Evolutionary conservation across 2,797 vertebrate species (phyloP).

Genomic region (Rousettus madagascariensis): DNA sequence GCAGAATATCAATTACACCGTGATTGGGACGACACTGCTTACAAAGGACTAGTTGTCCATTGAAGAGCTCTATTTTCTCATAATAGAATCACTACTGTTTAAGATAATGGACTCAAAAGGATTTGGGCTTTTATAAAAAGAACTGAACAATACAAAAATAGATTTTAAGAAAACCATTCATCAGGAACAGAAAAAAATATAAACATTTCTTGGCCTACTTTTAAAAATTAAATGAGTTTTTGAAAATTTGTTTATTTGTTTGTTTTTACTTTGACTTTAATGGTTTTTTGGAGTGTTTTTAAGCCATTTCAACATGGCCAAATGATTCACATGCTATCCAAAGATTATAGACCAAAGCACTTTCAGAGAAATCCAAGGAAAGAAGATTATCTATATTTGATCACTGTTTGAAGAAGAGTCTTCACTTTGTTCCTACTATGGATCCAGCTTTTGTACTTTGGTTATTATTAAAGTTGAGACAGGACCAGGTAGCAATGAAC

Average conservation of each 20-base stretch:
- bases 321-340: neutral
- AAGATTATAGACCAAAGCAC: neutral
- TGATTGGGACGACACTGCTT: neutral
- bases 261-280: constrained; percentile 20
- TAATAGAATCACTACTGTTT: neutral
- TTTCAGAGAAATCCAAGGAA: neutral
- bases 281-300: neutral
- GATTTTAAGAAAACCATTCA: constrained; percentile 43
- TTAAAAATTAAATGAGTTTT: neutral
- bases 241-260: neutral
- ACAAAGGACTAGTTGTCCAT: neutral
- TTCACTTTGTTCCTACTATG: neutral
- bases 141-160: constrained; percentile 37
- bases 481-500: neutral
- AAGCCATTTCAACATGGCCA: constrained; percentile 16
- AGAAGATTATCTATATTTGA: neutral
- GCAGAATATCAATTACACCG: neutral
- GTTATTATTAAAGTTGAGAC: neutral
- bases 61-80: neutral
- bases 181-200: constrained; percentile 5
- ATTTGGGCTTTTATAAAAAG: constrained; percentile 26
- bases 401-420: constrained; percentile 17
- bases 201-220: neutral
- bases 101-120: neutral
- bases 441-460: neutral